Base-by-base conservation (phyloP, 2,888 invertebrate species). In the Entomobrya proxima region DNA sequence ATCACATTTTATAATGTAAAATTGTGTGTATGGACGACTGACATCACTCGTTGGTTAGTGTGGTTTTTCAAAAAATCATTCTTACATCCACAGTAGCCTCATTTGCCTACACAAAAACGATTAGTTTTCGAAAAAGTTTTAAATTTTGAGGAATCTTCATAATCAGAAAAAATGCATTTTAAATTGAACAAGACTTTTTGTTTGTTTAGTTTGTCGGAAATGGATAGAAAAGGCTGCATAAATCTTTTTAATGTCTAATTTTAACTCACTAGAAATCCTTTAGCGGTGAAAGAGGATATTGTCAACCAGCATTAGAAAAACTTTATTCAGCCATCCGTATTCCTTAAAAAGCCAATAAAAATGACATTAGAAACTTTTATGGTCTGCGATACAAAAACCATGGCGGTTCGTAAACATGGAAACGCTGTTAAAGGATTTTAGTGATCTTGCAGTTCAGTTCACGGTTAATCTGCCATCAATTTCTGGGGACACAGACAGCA, bases 401-500 rank as follows among this genome's bases (percentile, higher is more conserved):
- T 18, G 18, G 21, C 50, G 21, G 21, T n/a, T 47, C n/a, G 47
- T 11, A 52, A n/a, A 52, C 52, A 52, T 6, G 5, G 21, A 52
- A 52, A 52, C 3, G 18, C 18, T 27, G 5, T 58, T 3, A 58
- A 58, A 58, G 15, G 7, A 3, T 58, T 58, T 30, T 30, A 24
- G 2, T 24, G 27, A 15, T 24, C 30, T 3, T 30, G 15, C 15
- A 3, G 44, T 40, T 40, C 11, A 40, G 6, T 9, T 18, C 18
- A 9, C 21, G 64, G 11, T 11, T 37, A 35, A 67, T 37, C 37
- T 5, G 18, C 21, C 37, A 21, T 37, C 21, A 37, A 2, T 1
- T 37, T 67, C n/a, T 18, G 35, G 37, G 64, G 64, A 67, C 64
- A 67, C 37, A 13, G 35, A 35, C 64, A 35, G 37, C 64, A 37